phyloP scores from a whole-genome alignment of 2,797 vertebrate genomes.

The Cirrhinus mrigala region DNA sequence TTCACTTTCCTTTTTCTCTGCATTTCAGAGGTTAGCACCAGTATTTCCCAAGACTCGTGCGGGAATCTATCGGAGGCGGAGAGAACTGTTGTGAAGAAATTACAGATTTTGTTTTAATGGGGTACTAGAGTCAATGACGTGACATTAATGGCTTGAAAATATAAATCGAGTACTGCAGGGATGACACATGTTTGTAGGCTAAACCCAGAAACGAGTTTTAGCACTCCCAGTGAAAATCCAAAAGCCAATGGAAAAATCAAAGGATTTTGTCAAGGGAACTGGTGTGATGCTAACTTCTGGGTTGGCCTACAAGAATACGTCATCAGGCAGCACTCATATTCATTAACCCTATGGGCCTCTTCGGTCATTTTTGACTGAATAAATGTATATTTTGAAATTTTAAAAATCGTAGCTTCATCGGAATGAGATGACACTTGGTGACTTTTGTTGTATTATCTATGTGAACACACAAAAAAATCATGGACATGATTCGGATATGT shows the following conservation, averaged over 20 bases:
- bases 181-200: not conserved
- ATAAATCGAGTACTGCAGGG: not conserved
- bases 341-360: no score
- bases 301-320: not conserved
- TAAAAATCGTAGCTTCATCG: no score
- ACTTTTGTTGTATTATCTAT: no score
- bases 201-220: not conserved
- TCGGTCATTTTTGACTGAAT: no score
- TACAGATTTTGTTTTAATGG: slow-evolving; percentile 10
- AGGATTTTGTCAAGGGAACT: not conserved
- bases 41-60: not conserved
- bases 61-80: slow-evolving; percentile 9
- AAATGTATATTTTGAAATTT: no score
- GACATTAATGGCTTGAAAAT: not conserved
- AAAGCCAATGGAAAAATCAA: not conserved
- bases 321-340: not conserved
- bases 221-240: not conserved
- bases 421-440: no score
- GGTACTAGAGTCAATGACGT: slow-evolving; percentile 1
- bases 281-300: not conserved
- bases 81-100: slow-evolving; percentile 31
- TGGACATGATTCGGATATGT: no score
- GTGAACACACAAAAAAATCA: no score
- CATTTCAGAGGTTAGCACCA: slow-evolving; percentile 19
- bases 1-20: slow-evolving; percentile 35